A percentile compares a stretch with the other conserved stretches of the same genome.
Conservation (phyloP, 2,888 invertebrate genomes). For the Prenolepis imparis region DNA sequence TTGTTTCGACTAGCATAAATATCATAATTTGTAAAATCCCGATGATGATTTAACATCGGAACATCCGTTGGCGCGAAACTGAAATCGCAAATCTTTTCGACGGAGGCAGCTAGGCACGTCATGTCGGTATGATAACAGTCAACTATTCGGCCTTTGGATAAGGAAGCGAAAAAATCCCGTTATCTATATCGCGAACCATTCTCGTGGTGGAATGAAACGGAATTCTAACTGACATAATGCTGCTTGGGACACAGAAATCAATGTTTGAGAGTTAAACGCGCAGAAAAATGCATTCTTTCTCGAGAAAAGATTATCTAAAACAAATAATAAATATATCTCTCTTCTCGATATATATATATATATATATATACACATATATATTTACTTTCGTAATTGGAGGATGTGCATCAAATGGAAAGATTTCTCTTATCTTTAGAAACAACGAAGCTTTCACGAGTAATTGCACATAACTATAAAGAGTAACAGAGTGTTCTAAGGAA, state of each 20-base stretch:
- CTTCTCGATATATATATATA: not conserved
- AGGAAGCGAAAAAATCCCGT: conserved; percentile 77
- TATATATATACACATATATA: not conserved
- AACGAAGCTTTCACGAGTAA: not conserved
- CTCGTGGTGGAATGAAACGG: conserved; percentile 30
- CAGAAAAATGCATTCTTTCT: conserved; percentile 8
- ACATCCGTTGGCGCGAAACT: conserved; percentile 32
- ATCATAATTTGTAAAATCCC: conserved; percentile 54
- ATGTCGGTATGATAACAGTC: conserved; percentile 78
- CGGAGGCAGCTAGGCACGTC: conserved; percentile 71
- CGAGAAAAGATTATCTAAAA: not conserved
- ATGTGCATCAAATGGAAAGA: not conserved
- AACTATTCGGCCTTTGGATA: conserved; percentile 80
- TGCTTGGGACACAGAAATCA: not conserved
- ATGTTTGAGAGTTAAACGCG: conserved; percentile 1
- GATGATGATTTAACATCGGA: conserved; percentile 34
- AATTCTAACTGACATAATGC: conserved; percentile 21
- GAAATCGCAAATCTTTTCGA: conserved; percentile 49
- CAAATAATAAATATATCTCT: conserved; percentile 4
- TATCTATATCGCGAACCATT: conserved; percentile 76
- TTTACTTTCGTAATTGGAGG: not conserved
- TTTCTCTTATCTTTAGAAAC: not conserved
- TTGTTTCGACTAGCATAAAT: conserved; percentile 52
- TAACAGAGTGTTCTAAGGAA: not conserved
- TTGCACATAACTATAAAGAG: not conserved